Evolutionary conservation across 2,113 vertebrate species (phyloP).

Genomic region (Zosterops borbonicus): DNA sequence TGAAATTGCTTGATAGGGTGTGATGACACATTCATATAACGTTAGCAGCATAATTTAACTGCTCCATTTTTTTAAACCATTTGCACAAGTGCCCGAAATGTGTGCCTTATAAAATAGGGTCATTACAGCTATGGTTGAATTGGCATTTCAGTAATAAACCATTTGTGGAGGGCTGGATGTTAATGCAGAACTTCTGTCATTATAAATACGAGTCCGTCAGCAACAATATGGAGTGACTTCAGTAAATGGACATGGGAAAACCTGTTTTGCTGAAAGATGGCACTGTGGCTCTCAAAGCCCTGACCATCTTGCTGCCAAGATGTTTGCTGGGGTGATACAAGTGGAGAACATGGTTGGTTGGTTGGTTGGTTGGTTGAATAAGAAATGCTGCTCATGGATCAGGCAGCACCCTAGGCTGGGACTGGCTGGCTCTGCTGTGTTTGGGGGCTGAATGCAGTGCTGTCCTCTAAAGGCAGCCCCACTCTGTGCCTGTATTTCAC

Average conservation of each 20-base stretch:
- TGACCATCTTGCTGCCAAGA: neutral
- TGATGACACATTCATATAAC: constrained; percentile 54
- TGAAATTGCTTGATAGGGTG: constrained; percentile 46
- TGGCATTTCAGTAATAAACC: constrained; percentile 50
- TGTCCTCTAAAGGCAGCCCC: accelerated
- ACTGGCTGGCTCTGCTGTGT: neutral
- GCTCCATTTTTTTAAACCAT: constrained; percentile 42
- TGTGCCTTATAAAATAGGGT: constrained; percentile 50
- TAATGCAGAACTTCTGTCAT: constrained; percentile 33
- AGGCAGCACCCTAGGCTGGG: neutral
- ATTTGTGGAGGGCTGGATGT: constrained; percentile 33
- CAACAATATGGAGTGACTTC: neutral
- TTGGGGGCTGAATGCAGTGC: neutral
- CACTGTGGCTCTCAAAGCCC: neutral
- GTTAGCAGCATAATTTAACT: constrained; percentile 53
- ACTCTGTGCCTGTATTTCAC: neutral
- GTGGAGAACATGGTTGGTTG: accelerated
- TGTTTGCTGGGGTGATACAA: neutral
- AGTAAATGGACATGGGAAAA: neutral
- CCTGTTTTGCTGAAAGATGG: neutral
- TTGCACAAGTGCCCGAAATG: constrained; percentile 50
- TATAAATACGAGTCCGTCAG: constrained; percentile 16
- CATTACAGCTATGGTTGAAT: constrained; percentile 49
- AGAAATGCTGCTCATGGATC: accelerated
- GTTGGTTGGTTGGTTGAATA: neutral